Base-by-base conservation (phyloP, 2,113 vertebrate genomes). In the Pachypanchax playfairii region DNA sequence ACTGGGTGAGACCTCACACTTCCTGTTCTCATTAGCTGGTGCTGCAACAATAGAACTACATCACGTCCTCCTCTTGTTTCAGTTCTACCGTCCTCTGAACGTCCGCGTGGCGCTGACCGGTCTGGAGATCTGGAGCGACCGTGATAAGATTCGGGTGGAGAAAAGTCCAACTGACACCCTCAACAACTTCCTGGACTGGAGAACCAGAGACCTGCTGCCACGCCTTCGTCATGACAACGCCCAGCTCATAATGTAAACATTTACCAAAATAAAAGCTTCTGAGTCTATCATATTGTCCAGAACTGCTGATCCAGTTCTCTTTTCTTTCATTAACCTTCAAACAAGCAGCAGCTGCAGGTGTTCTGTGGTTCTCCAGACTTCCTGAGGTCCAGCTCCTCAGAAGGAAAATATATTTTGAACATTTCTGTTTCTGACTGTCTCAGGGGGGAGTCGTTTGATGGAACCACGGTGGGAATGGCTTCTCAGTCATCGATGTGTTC, bases 401-500 rank as follows among this genome's bases (percentile, higher is more conserved):
- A 46, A 1, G 22, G 4, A 46, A 7, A 10, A 6, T 31, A 9
- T 7, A 4, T 31, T 31, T 31, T 10, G 2, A 6, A 31, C 11
- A 10, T 12, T 47, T 14, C 21, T 14, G 22, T 5, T 3, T 11
- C 13, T 0, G 0, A 6, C 0, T 29, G 29, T 18, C 0, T 0
- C 85, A 98, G 96, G 52, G 94, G 92, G 0, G 75, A 71, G 4
- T 86, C 69, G 0, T 96, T 98, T 14, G 90, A 91, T 0, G 94
- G 93, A 0, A 93, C 93, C 22, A 77, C 84, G 0, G 93, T 97
- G 53, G 97, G 97, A 17, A 95, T 94, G 89, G 90, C 97, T 0
- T 87, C 94, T 4, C 94, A 96, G 85, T 90, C 85, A 4, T 96
- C 96, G 70, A 92, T 98, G 90, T 98, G 97, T 44, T 96, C 95